Evolutionary conservation across 2,888 invertebrate genomes (phyloP).

Genomic region (Gastrophysa polygoni): DNA sequence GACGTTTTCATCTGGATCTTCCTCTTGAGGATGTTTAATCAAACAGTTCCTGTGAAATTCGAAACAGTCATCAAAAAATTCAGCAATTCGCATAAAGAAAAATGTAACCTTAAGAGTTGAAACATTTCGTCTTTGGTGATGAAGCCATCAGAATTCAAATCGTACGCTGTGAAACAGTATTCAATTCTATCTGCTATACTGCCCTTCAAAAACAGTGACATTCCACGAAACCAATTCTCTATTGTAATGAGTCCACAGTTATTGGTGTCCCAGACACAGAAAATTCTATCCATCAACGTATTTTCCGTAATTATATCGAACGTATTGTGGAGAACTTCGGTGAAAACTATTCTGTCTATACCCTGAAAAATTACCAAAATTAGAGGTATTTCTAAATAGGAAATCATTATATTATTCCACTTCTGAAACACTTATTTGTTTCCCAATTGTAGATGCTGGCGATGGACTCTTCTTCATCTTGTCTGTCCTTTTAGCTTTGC

Average conservation of each 20-base stretch:
- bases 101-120: slow-evolving; percentile 67
- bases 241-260: slow-evolving; percentile 58
- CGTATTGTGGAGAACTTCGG: slow-evolving; percentile 68
- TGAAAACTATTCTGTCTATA: slow-evolving; percentile 65
- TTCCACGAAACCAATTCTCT: slow-evolving; percentile 71
- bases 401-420: too few species aligned
- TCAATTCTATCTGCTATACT: slow-evolving; percentile 68
- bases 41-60: slow-evolving; percentile 62
- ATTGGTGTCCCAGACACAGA: slow-evolving; percentile 68
- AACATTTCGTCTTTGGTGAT: slow-evolving; percentile 80
- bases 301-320: slow-evolving; percentile 76
- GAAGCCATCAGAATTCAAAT: slow-evolving; percentile 70
- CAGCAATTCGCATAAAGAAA: too few species aligned
- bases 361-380: slow-evolving; percentile 44
- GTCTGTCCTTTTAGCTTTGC: slow-evolving; percentile 46
- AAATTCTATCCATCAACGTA: slow-evolving; percentile 70
- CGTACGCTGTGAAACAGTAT: slow-evolving; percentile 75
- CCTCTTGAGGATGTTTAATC: slow-evolving; percentile 72
- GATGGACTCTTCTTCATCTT: slow-evolving; percentile 42
- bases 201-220: slow-evolving; percentile 73
- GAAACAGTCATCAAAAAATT: too few species aligned
- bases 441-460: slow-evolving; percentile 50
- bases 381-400: too few species aligned
- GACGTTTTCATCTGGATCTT: slow-evolving; percentile 74
- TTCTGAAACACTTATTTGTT: slow-evolving; percentile 52